phyloP scores from a whole-genome alignment of 1,140 invertebrate species.

The Radopholus similis region DNA sequence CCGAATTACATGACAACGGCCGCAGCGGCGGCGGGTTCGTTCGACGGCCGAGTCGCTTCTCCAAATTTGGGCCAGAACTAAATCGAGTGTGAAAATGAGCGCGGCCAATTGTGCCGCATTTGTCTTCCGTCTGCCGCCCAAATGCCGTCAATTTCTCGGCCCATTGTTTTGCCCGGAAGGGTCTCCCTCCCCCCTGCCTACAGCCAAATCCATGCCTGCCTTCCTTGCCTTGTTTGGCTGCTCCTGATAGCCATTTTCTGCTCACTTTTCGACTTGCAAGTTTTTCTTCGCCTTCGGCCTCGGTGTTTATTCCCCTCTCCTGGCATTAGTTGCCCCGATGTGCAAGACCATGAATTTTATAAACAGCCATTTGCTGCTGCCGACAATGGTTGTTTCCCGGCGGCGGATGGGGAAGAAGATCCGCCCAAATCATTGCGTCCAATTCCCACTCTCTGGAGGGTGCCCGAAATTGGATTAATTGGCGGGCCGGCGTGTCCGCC shows the following conservation, averaged over 20 bases:
- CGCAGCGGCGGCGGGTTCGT: too few species aligned
- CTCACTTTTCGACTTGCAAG: not conserved
- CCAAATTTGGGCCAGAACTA: too few species aligned
- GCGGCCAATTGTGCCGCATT: not conserved
- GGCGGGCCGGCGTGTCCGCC: not conserved
- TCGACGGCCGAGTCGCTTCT: too few species aligned
- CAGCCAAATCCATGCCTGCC: not conserved
- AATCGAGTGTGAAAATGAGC: too few species aligned
- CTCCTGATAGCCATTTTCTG: not conserved
- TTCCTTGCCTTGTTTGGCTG: not conserved
- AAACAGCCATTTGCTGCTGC: not conserved
- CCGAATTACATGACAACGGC: too few species aligned
- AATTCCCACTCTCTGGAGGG: too few species aligned
- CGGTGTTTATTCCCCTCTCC: not conserved
- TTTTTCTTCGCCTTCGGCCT: not conserved
- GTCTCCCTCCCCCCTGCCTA: not conserved
- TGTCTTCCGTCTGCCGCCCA: not conserved
- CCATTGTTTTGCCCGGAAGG: not conserved
- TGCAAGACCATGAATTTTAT: not conserved
- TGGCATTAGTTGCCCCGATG: not conserved
- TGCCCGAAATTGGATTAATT: slow-evolving; percentile 1
- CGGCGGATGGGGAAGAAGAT: not conserved
- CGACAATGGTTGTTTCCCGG: too few species aligned
- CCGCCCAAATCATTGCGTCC: not conserved
- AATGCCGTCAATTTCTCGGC: not conserved